Evolutionary conservation across 2,113 vertebrate genomes (phyloP), one percentile per base, ranked within the genome.

Genomic region (Microtus pennsylvanicus): DNA sequence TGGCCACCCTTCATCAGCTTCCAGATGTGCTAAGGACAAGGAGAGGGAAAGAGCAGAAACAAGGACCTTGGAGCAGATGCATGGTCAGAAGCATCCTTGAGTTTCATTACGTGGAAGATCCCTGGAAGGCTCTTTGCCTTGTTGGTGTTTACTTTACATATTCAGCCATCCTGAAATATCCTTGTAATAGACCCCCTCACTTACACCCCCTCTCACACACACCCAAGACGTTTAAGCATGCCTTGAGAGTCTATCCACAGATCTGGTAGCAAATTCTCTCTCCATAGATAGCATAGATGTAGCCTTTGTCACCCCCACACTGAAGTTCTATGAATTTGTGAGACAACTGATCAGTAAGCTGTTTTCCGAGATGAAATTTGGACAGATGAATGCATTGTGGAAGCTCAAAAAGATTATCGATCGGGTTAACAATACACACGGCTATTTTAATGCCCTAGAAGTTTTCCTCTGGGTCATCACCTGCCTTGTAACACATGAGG

Each of bases 401-500:
- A 72, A 88, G 19, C 69, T 85, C 12, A 74, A 55, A 78, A 94
- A 81, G 58, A 38, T 69, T 52, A 77, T 47, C 50, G 33, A 67
- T 58, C 58, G 78, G 30, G 47, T 55, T 65, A 89, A 61, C 69
- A 89, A 58, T 80, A 26, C 12, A 16, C 45, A 76, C 42, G 65
- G 22, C 38, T 88, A 75, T 70, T 92, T 82, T 72, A 80, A 50
- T 82, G 35, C 80, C 89, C 96, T 30, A 28, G 11, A 89, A 45
- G 11, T 61, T 88, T 61, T 93, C 55, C 65, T 42, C 12, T 77
- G 61, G 7, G 26, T 55, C 16, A 5, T 94, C 35, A 38, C 13
- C 45, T 88, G 28, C 52, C 42, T 88, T 94, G 11, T 69, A 33
- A 91, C 67, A 63, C 86, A 75, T 16, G 47, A 21, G 12, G 3